These are phyloP conservation scores for Noctilio leporinus DNA, from an alignment of 2,113 vertebrate genomes.

Conservation along the genomic window DNA sequence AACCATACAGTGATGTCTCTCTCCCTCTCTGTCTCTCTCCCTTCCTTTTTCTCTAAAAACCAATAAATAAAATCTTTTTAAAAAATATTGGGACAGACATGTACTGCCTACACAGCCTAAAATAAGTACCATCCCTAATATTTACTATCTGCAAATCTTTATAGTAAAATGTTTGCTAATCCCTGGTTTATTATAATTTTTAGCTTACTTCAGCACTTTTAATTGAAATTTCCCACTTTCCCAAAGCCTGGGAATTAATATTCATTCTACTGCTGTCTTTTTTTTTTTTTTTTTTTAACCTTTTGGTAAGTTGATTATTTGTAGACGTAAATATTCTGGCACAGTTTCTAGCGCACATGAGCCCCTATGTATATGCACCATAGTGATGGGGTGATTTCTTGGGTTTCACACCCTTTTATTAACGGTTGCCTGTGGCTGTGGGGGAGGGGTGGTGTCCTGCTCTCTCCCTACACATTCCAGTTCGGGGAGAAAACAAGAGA, in stretches of 20 bases:
- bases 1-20: too few relatives aligned
- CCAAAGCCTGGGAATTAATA: slow-evolving; percentile 52
- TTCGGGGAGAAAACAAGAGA: slow-evolving; percentile 17
- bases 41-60: too few relatives aligned
- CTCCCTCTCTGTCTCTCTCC: too few relatives aligned
- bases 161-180: slow-evolving; percentile 8
- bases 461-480: slow-evolving; percentile 17
- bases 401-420: slow-evolving; percentile 76
- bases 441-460: slow-evolving; percentile 44
- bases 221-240: slow-evolving; percentile 61
- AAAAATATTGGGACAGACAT: slow-evolving; percentile 5
- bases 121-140: slow-evolving; percentile 25
- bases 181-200: slow-evolving; percentile 53
- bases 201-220: slow-evolving; percentile 29
- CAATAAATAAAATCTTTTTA: too few relatives aligned
- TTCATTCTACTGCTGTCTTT: slow-evolving; percentile 27
- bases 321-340: slow-evolving; percentile 64
- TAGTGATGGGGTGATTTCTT: slow-evolving; percentile 69
- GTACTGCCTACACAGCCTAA: background rate
- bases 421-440: slow-evolving; percentile 66
- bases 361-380: slow-evolving; percentile 59
- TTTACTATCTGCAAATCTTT: slow-evolving; percentile 4
- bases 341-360: slow-evolving; percentile 64
- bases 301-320: slow-evolving; percentile 67
- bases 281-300: background rate